These are phyloP conservation scores for Protosalanx chinensis DNA, from an alignment of 2,797 vertebrate species.

Conservation along the genomic window DNA sequence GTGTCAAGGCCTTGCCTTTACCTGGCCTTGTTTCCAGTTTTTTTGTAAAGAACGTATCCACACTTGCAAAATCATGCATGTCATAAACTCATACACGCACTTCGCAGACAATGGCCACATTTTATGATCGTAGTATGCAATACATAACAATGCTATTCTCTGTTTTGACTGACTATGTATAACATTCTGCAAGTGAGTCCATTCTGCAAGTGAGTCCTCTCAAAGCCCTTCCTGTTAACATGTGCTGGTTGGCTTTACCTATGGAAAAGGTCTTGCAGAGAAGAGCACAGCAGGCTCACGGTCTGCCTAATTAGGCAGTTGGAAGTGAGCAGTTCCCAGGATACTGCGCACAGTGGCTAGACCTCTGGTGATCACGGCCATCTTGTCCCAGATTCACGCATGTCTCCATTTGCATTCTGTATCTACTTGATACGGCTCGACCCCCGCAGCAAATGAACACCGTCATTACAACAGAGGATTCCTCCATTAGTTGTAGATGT, in stretches of 20 bases:
- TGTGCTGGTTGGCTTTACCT: slow-evolving; percentile 61
- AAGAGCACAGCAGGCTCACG: slow-evolving; percentile 61
- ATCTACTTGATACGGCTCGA: slow-evolving; percentile 31
- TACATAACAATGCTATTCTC: background rate
- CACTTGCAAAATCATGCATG: background rate
- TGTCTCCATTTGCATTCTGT: slow-evolving; percentile 53
- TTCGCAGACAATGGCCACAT: background rate
- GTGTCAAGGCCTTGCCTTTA: slow-evolving; percentile 30
- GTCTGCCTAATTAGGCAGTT: slow-evolving; percentile 68
- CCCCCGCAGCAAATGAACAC: slow-evolving; percentile 26
- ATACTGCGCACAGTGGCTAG: slow-evolving; percentile 36
- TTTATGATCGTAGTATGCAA: too few species aligned
- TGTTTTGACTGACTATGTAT: background rate
- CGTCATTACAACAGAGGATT: background rate
- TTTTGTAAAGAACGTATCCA: background rate
- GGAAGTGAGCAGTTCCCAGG: slow-evolving; percentile 58
- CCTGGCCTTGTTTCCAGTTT: slow-evolving; percentile 3
- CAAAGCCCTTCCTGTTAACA: slow-evolving; percentile 63
- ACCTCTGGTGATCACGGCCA: slow-evolving; percentile 51
- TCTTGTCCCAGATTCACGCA: slow-evolving; percentile 57
- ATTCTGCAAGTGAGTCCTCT: slow-evolving; percentile 43
- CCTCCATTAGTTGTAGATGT: background rate
- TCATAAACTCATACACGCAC: slow-evolving; percentile 3
- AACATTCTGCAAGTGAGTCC: slow-evolving; percentile 38
- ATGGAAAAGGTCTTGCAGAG: slow-evolving; percentile 73